Base-by-base conservation (phyloP, 2,888 invertebrate species). In the Nemurella pictetii region DNA sequence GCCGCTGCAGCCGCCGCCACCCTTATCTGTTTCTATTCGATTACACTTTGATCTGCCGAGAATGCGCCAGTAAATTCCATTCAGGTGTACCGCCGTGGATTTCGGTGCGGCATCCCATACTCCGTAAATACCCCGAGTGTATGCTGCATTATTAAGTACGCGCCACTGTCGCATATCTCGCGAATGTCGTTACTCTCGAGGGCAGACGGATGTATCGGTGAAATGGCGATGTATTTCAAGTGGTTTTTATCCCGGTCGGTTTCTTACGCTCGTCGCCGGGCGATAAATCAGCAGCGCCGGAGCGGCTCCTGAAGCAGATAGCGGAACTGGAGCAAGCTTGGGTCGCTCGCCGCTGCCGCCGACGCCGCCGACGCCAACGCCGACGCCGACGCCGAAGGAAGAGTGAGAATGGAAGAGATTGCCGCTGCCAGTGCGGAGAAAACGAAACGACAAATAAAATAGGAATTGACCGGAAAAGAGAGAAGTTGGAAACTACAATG, bases 381-480 rank as follows among this genome's bases (percentile, higher is more conserved):
- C n/a, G n/a, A n/a, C n/a, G n/a, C n/a, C n/a, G n/a, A n/a, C n/a
- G 30, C 25, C 80, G 35, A 35, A 15, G 80, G 26, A 81, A 26
- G 80, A 81, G 80, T 81, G 80, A 81, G 80, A 81, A 81, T 81
- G 36, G 80, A 81, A 55, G 82, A 82, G 82, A 82, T 82, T 82
- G 82, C 82, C 55, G 30, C 78, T 82, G 82, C 82, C 82, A 82
- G 55, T 72, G 55, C 27, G 72, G 20, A 36, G 82, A 72, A 72
- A 82, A 82, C 82, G 82, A 28, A 72, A 72, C 82, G 82, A 82
- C 82, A 72, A 72, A 82, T 82, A 72, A 82, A 82, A 82, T 82
- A 72, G 82, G 82, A 72, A 82, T 82, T 82, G 82, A 82, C 82
- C 82, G 82, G 82, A 82, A 81, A 82, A 82, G 82, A 82, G 82